Percentiles rank a stretch among this genome's conserved stretches.
Conservation (phyloP, 1,140 invertebrate species). For the Halictus rubicundus region DNA sequence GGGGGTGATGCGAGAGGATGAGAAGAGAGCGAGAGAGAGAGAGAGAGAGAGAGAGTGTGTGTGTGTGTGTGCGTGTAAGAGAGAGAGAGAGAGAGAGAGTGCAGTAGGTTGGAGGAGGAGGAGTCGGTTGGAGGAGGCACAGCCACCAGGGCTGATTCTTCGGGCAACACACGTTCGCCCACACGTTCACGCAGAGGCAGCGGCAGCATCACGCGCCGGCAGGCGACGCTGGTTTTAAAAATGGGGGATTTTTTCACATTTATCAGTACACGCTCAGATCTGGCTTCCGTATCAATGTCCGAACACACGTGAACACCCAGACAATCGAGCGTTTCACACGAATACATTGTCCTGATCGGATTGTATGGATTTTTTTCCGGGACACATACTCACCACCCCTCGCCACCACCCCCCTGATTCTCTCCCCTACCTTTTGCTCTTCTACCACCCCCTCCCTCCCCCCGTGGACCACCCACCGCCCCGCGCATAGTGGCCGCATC, state of each 20-base stretch:
- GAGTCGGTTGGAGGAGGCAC: constrained; percentile 56
- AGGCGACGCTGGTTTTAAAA: constrained; percentile 68
- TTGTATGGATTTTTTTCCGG: constrained; percentile 79
- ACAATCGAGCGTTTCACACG: constrained; percentile 76
- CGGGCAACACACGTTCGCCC: constrained; percentile 61
- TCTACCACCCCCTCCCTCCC: constrained; percentile 33
- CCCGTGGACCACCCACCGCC: constrained; percentile 19
- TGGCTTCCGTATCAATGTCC: constrained; percentile 73
- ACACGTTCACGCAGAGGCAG: constrained; percentile 49
- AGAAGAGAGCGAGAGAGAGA: constrained; percentile 20
- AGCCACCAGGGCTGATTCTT: constrained; percentile 65
- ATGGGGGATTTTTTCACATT: constrained; percentile 71
- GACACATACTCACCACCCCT: constrained; percentile 59
- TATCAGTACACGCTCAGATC: constrained; percentile 72
- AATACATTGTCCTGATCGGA: constrained; percentile 78
- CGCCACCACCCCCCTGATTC: constrained; percentile 12
- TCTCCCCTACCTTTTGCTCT: constrained; percentile 52
- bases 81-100: constrained; percentile 54
- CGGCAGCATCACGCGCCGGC: constrained; percentile 65
- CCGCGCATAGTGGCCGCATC: constrained; percentile 1
- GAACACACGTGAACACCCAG: constrained; percentile 71
- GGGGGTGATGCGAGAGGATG: constrained; percentile 31
- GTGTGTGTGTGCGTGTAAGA: too few species aligned
- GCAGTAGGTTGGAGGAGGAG: constrained; percentile 28
- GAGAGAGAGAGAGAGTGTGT: constrained; percentile 61